A percentile compares a stretch with the other conserved stretches of the same genome.
Conservation (phyloP, 2,113 vertebrate species). For the Engystomops pustulosus region DNA sequence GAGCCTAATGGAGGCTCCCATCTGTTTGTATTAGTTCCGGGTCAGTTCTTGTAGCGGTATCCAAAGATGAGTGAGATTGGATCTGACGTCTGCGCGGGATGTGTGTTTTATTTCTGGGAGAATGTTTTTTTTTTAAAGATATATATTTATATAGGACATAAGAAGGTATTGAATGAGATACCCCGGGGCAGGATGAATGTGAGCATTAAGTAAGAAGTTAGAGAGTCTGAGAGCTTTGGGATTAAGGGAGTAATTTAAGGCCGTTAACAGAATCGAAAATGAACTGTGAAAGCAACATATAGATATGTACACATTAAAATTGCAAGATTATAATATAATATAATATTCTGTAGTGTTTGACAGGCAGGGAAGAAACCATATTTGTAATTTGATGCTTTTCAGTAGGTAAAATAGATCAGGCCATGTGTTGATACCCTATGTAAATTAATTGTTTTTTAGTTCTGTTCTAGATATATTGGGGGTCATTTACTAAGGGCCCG, state of each 20-base stretch:
- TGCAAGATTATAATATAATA: no score
- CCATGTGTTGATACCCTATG: no score
- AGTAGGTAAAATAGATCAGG: no score
- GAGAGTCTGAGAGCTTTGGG: conserved; percentile 33
- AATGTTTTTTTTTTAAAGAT: neutral
- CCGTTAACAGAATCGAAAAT: conserved; percentile 9
- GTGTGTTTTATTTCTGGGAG: conserved; percentile 49
- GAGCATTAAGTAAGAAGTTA: conserved; percentile 32
- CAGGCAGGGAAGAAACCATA: no score
- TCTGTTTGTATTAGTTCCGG: conserved; percentile 57
- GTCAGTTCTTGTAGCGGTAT: conserved; percentile 50
- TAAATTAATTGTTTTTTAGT: no score
- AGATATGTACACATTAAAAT: no score
- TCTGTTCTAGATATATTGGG: no score
- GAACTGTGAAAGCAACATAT: neutral
- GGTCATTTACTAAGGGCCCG: no score
- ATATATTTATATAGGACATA: conserved; percentile 6
- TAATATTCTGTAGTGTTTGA: no score
- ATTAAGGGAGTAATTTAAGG: conserved; percentile 26
- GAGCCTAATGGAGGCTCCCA: conserved; percentile 56
- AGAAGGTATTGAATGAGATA: conserved; percentile 46
- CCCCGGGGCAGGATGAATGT: conserved; percentile 36
- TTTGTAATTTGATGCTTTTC: no score
- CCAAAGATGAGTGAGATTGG: conserved; percentile 46
- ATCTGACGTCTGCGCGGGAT: conserved; percentile 50